Base-by-base conservation (phyloP, 2,888 invertebrate species). In the Anoplius nigerrimus region DNA sequence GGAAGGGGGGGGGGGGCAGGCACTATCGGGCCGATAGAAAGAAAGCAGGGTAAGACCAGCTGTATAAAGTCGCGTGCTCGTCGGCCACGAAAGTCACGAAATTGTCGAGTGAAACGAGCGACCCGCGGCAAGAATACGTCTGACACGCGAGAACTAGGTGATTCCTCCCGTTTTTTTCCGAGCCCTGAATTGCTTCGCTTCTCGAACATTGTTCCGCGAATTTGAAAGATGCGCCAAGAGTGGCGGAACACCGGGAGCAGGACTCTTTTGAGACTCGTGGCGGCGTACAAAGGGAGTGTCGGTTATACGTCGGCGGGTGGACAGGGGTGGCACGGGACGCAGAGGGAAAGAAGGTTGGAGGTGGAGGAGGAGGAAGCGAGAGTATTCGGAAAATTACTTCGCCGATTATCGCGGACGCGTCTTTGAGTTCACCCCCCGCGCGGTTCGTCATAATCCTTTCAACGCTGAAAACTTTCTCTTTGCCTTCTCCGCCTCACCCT, bases 361-460 rank as follows among this genome's bases (percentile, higher is more conserved):
- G 34, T 27, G 11, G 43, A 34, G 57, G 21, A 24, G 27, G 15
- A 54, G 43, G 51, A 52, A 52, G 59, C 63, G 24, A 15, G 48
- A 18, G 42, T 76, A 80, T 75, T 76, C 69, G 64, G 65, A 75
- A 77, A 82, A 83, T 80, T 71, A 72, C 76, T 78, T 71, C 62
- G 72, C 56, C 74, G 76, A 82, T 83, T 82, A 80, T 75, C 72
- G 69, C 62, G 54, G 48, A 51, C 71, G 69, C 63, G 72, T 69
- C 79, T 77, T 80, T 66, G 70, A 74, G 60, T 56, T 64, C 57
- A 51, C 66, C 66, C 56, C 62, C 60, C 59, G 66, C 65, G 65
- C 68, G 66, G 75, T 66, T 75, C 70, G 75, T 74, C 76, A 74
- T 79, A 76, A 82, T 80, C 76, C 77, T 74, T 79, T 78, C 78